Conservation (phyloP, 1,140 invertebrate genomes). For the Lanistes nyassanus region DNA sequence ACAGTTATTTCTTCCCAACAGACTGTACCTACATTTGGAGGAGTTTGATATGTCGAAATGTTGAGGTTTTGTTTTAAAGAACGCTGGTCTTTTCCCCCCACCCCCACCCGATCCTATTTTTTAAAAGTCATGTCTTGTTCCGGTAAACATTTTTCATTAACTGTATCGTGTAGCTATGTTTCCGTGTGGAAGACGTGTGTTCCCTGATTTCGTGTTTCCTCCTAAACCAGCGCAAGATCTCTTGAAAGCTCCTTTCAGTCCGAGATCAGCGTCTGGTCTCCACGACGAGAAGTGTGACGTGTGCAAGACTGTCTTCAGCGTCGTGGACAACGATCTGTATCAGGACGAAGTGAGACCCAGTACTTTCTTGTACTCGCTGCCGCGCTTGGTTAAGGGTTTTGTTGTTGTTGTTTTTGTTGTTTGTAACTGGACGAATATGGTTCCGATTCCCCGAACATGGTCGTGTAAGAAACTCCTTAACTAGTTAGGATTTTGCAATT, state of each 20-base stretch:
- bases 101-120: too few species aligned
- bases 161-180: background rate
- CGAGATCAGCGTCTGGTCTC: background rate
- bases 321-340: constrained; percentile 5
- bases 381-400: background rate
- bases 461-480: background rate
- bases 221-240: background rate
- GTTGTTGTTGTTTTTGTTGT: too few species aligned
- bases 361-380: background rate
- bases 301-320: background rate
- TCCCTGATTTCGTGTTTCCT: background rate
- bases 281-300: constrained; percentile 7
- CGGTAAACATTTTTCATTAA: background rate
- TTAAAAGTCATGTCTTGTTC: background rate
- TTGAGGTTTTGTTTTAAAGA: too few species aligned
- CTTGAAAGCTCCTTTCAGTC: background rate
- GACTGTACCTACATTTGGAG: too few species aligned
- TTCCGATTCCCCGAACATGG: background rate
- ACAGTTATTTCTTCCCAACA: too few species aligned
- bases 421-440: background rate
- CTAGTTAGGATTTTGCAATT: background rate
- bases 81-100: too few species aligned
- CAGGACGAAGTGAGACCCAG: background rate
- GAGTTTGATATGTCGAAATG: too few species aligned
- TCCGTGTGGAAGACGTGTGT: too few species aligned